Evolutionary conservation across 2,888 invertebrate genomes (phyloP).

Genomic region (Hylaea fasciaria): DNA sequence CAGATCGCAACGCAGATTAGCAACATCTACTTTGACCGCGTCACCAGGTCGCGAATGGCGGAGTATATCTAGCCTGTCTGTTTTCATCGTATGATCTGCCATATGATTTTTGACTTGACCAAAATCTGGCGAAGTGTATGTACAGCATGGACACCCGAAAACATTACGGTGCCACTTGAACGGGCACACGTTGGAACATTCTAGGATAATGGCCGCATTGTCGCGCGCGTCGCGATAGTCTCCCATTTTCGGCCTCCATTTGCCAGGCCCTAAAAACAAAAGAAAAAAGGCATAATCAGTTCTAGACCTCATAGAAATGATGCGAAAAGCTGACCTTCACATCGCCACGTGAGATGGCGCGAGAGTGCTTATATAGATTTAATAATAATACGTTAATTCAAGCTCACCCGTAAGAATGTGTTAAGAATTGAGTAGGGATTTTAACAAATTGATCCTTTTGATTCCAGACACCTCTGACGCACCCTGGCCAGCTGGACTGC

Average conservation of each 20-base stretch:
- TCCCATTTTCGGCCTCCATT: conserved; percentile 10
- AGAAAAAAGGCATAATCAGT: conserved; percentile 4
- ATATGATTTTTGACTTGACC: conserved; percentile 58
- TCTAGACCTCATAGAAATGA: neutral
- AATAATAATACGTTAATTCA: no score
- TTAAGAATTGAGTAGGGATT: no score
- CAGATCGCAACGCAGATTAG: conserved; percentile 62
- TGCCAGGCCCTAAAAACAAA: conserved; percentile 48
- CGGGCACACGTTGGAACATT: conserved; percentile 71
- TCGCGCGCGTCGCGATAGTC: conserved; percentile 49
- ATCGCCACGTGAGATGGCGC: no score
- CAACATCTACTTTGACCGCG: conserved; percentile 65
- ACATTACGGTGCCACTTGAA: conserved; percentile 71
- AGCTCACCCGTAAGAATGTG: no score
- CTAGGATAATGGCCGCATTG: conserved; percentile 71
- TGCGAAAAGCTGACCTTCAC: no score
- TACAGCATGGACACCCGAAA: conserved; percentile 63
- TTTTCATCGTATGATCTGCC: conserved; percentile 53
- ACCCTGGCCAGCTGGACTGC: no score
- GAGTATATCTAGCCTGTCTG: conserved; percentile 28
- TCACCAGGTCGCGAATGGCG: conserved; percentile 8
- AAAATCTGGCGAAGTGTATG: conserved; percentile 62
- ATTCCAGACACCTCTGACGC: no score
- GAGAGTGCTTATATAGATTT: no score
- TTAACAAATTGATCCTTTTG: no score